Evolutionary conservation across 2,113 vertebrate genomes (phyloP), one percentile per base, ranked within the genome.

Genomic region (Noctilio leporinus): DNA sequence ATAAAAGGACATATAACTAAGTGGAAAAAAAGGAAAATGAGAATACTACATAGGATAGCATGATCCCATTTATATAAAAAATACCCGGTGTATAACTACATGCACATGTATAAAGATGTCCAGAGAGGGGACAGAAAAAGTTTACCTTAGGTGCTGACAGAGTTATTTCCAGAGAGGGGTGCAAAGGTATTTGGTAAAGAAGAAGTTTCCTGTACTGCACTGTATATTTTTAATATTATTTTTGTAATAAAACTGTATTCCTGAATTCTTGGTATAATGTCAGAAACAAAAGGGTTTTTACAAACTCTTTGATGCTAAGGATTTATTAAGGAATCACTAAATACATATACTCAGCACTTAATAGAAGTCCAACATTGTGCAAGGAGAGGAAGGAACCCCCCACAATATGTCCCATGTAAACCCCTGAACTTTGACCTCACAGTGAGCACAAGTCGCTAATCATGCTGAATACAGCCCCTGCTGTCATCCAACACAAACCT

Each of bases 221-320:
- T 26, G 5, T 53, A 84, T 40, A 57, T 84, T 92, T 87, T 85
- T 70, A 59, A 45, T 38, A 45, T 55, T 40, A 28, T 59, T 85
- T 94, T 83, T n/a, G 55, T 59, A 73, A n/a, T 55, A 35, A 75
- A 55, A 85, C 3, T 72, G 1, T 35, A 94, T 69, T 57, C 20
- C 72, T 86, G 6, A 10, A 35, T 64, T 75, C 59, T 90, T 73
- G 57, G 64, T 72, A 6, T 20, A 45, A 88, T 55, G 91, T 67
- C 30, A 4, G 28, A 91, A 96, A 53, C 40, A 82, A 83, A 83
- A 47, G 33, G 0, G 33, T 51, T 86, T 77, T 35, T 40, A 65
- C n/a, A 26, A 86, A 59, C 12, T 22, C 45, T 95, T 40, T 35
- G 43, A 62, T 35, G 24, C 33, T 78, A 45, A 65, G 28, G 20